Evolutionary conservation across 2,797 vertebrate genomes (phyloP), one percentile per base, ranked within the genome.

Genomic region (Pantherophis vulpinus): DNA sequence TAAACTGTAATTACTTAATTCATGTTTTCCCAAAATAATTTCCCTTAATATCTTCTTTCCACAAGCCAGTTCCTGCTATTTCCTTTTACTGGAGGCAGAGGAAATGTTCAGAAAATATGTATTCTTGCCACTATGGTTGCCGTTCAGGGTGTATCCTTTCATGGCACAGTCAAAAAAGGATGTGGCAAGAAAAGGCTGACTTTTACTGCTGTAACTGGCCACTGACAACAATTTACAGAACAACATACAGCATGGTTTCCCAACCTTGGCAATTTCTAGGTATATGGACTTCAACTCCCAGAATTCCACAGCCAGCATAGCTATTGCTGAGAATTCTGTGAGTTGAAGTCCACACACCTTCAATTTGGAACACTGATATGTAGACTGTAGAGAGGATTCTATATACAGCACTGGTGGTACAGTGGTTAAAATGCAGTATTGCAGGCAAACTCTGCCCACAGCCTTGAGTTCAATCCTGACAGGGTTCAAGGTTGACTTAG

Each of bases 1-100:
- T 94, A 66, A 86, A 55, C 4, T 87, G 4, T 54, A 88, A 87
- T 14, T 93, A 59, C 94, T 83, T 87, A 54, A 74, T 56, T 66
- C 11, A 55, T 9, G 3, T 47, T 74, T 27, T 92, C 5, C 87
- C 58, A 18, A 14, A 70, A 79, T n/a, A 42, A 56, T 59, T 8
- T 23, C 2, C 2, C 55, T 51, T 91, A 47, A 54, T 59, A 54
- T 16, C 10, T 88, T 88, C 56, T 88, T 91, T 54, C 55, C n/a
- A 60, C 5, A 60, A 61, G 23, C n/a, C 18, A 88, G n/a, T 42
- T 56, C 42, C 58, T 32, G 18, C 25, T 83, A 58, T 58, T 91
- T 79, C 55, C 16, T 93, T 91, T 79, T 37, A 61, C 37, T 74
- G 42, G 42, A 88, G 86, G 25, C 56, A 42, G 23, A 88, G 10